Conservation (phyloP, 2,888 invertebrate genomes). For the Hirtodrosophila duncani region DNA sequence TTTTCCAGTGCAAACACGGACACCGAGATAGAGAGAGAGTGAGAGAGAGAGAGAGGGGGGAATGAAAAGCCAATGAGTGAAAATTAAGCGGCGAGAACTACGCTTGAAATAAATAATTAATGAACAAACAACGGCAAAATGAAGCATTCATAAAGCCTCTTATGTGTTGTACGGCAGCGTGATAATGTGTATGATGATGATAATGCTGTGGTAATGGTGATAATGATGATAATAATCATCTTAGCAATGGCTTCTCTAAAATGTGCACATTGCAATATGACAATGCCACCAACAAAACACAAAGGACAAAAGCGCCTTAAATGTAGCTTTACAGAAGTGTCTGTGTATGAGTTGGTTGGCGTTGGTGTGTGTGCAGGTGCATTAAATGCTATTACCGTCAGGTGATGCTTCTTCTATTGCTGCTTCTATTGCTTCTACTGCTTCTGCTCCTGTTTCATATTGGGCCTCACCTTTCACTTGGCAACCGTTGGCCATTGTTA, state of each 20-base stretch:
- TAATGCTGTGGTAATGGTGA: conserved; percentile 18
- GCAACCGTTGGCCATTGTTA: conserved; percentile 61
- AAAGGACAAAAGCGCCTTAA: conserved; percentile 54
- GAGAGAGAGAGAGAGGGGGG: conserved; percentile 1
- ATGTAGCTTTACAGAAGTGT: conserved; percentile 16
- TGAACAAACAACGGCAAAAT: conserved; percentile 38
- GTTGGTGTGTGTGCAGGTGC: conserved; percentile 56
- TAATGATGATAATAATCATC: conserved; percentile 12
- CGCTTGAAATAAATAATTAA: conserved; percentile 55
- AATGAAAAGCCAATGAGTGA: conserved; percentile 23
- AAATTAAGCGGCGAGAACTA: conserved; percentile 42
- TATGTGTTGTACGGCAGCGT: conserved; percentile 12
- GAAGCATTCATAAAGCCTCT: conserved; percentile 61
- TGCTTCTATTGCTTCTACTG: neutral
- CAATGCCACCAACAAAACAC: conserved; percentile 40
- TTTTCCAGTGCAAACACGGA: conserved; percentile 9
- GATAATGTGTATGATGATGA: conserved; percentile 18
- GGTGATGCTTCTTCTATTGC: conserved; percentile 1
- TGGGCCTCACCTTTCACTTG: conserved; percentile 42
- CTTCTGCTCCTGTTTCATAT: conserved; percentile 3
- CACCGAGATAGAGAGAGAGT: neutral
- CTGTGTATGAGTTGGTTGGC: too few relatives aligned
- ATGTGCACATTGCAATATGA: conserved; percentile 34
- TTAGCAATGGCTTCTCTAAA: conserved; percentile 13
- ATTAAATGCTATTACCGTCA: conserved; percentile 66